A percentile compares a stretch with the other conserved stretches of the same genome.
Evolutionary conservation across 2,888 invertebrate genomes (phyloP).

Genomic region (Andrena dorsata): DNA sequence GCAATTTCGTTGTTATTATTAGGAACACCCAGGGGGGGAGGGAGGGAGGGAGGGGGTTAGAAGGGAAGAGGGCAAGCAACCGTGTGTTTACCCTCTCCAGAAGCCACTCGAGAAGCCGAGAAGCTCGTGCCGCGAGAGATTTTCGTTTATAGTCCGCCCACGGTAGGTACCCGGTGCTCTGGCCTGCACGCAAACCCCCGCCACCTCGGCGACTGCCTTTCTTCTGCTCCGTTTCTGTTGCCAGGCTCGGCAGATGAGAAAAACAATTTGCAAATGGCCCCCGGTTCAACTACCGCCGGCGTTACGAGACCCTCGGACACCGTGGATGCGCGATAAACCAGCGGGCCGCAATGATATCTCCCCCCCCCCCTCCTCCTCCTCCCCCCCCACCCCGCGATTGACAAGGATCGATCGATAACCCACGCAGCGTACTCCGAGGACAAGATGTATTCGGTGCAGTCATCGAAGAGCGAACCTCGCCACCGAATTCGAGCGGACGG

Average conservation of each 20-base stretch:
- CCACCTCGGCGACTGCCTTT: neutral
- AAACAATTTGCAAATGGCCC: conserved; percentile 13
- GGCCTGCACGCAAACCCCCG: neutral
- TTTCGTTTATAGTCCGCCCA: conserved; percentile 45
- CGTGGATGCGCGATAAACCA: neutral
- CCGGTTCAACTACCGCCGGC: neutral
- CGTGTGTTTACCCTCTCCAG: conserved; percentile 62
- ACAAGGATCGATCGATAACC: neutral
- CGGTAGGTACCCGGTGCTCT: neutral
- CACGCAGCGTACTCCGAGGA: neutral
- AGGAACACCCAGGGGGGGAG: conserved; percentile 44
- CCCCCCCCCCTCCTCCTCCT: no score
- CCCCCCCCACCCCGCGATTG: no score
- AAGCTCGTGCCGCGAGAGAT: conserved; percentile 66
- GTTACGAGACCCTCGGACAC: neutral
- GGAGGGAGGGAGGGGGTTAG: neutral
- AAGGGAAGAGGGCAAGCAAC: neutral
- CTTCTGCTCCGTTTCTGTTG: neutral
- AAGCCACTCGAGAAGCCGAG: conserved; percentile 59
- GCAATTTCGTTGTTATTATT: conserved; percentile 72
- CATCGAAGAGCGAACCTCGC: conserved; percentile 62
- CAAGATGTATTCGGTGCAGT: neutral
- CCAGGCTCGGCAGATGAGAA: neutral
- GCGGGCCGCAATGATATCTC: neutral
- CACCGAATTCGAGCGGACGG: conserved; percentile 76